Base-by-base conservation (phyloP, 2,113 vertebrate species). In the Oncorhynchus kisutch region DNA sequence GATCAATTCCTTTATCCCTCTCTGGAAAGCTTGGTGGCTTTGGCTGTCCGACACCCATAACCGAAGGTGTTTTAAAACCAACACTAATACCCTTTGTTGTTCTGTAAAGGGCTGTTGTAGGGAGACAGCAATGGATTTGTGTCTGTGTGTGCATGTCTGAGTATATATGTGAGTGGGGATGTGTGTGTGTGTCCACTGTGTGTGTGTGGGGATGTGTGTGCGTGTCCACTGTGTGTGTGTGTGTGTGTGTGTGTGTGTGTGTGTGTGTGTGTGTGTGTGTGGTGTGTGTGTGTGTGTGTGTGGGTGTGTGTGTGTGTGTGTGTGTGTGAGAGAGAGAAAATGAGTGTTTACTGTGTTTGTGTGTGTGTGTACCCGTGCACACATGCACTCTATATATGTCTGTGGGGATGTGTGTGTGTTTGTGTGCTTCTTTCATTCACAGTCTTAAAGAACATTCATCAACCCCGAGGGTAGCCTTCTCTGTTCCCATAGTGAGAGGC, bases 21-120 rank as follows among this genome's bases (percentile, higher is more conserved):
- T n/a, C 77, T 79, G 70, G 81, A 86, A 75, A 48, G 69, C 70
- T 70, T 78, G 68, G 31, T 66, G 75, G 73, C 75, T 84, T 86
- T 89, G 82, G 83, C 69, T 80, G 74, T 86, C 78, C 81, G 84
- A 88, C 80, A 86, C 78, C 70, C 73, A 80, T 74, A 90, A 84
- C 87, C 69, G 81, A 80, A 88, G 85, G 83, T 89, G 87, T 87
- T 89, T 86, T 87, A 87, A 78, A 84, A 85, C 84, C 77, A 81
- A 88, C 81, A 84, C 80, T 89, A 91, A 89, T 83, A 83, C 81
- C 83, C 74, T 88, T 90, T 87, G 88, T 91, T 87, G 88, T 86
- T 84, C 80, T 84, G 86, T 87, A 82, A 90, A 88, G 72, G 71
- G 76, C 83, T 84, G 71, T 85, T 86, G 78, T 85, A 73, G 74